Percentiles rank a stretch among this genome's conserved stretches.
Conservation (phyloP, 2,797 vertebrate genomes). For the Muraenolepis orangiensis region DNA sequence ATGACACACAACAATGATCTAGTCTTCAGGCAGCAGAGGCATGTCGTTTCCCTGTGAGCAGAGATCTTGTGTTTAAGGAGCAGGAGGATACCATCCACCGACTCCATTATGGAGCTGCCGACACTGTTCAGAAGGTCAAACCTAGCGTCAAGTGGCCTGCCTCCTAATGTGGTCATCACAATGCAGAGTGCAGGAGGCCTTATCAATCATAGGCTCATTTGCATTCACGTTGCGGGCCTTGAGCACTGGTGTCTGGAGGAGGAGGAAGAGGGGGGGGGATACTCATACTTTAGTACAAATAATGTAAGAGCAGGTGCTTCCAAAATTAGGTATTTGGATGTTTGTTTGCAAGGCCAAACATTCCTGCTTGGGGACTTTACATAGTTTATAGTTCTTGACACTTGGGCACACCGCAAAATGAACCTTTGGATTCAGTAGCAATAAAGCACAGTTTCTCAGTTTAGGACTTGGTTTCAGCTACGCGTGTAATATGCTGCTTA, state of each 20-base stretch:
- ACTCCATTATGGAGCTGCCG: not conserved
- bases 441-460: not conserved
- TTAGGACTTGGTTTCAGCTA: not conserved
- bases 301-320: not conserved
- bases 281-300: not conserved
- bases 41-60: not conserved
- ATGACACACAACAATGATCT: not conserved
- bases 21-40: not conserved
- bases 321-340: not conserved
- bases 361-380: not conserved
- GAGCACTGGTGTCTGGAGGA: too few relatives aligned
- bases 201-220: not conserved
- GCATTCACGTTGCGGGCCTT: not conserved
- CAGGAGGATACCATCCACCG: not conserved
- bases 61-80: not conserved
- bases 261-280: not conserved
- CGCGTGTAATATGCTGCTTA: too few relatives aligned
- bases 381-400: not conserved
- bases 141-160: not conserved
- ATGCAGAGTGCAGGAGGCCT: not conserved
- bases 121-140: not conserved
- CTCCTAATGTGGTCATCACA: not conserved
- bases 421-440: not conserved
- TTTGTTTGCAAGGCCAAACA: not conserved
- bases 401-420: not conserved